Evolutionary conservation across 2,888 invertebrate genomes (phyloP).

Genomic region (Aelia acuminata): DNA sequence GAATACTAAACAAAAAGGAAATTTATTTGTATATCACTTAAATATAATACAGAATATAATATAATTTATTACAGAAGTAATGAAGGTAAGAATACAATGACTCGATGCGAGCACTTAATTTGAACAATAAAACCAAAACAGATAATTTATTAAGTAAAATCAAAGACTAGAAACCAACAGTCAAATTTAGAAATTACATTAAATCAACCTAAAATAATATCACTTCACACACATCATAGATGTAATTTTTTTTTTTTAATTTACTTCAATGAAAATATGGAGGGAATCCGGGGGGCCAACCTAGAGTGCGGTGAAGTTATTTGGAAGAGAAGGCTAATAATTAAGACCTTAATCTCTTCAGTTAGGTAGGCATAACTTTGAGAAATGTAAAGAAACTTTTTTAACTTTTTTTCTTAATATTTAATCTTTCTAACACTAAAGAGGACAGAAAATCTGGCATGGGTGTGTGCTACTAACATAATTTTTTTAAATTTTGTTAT

Average conservation of each 20-base stretch:
- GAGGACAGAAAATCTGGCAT: too few species aligned
- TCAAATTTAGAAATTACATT: background rate
- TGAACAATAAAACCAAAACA: background rate
- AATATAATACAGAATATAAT: too few species aligned
- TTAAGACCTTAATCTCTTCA: background rate
- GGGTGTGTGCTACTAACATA: too few species aligned
- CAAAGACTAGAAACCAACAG: background rate
- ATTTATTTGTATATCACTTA: too few species aligned
- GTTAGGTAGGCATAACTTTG: too few species aligned
- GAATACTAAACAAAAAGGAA: background rate
- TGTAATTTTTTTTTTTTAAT: background rate
- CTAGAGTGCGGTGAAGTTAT: background rate
- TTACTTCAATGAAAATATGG: background rate
- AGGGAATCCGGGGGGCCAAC: background rate
- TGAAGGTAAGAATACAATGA: background rate
- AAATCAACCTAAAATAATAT: background rate
- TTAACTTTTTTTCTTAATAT: too few species aligned
- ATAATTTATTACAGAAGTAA: background rate
- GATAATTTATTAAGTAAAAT: background rate
- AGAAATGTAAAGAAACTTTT: too few species aligned
- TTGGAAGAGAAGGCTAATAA: background rate
- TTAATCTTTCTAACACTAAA: too few species aligned
- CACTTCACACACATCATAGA: background rate
- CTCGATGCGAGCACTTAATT: too few species aligned
- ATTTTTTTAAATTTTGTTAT: too few species aligned